Evolutionary conservation across 2,888 invertebrate genomes (phyloP), one percentile per base, ranked within the genome.

Genomic region (Pasiphila rectangulata): DNA sequence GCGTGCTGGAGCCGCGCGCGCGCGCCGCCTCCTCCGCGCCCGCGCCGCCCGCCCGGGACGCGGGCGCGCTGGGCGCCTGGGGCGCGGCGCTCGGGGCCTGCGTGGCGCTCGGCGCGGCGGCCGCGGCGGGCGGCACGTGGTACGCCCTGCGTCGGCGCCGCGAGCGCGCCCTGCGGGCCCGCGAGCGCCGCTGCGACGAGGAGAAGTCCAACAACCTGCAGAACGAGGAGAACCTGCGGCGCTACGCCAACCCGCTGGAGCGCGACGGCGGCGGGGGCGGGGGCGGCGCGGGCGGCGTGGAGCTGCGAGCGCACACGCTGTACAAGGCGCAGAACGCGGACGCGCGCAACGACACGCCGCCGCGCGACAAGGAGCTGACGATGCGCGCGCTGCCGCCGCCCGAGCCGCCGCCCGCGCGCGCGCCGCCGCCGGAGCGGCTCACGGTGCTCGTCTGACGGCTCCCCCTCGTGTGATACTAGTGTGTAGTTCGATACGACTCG

Each of bases 141-240:
- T 44, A 70, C 29, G 36, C 61, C 37, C 4, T 70, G 48, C 72
- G 74, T 4, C 67, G 73, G 5, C 68, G 75, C 13, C 73, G 79
- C 38, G 65, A 62, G 9, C 70, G 69, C 29, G 67, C 87, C 47
- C 93, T 91, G 69, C 91, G 87, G 48, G 91, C 91, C 76, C 92
- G 91, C 57, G 80, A 91, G 59, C 83, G 87, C 24, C 91, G 92
- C 66, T 92, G 94, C 69, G 94, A 95, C 70, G 95, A 96, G 70
- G 96, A 96, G 70, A 96, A 96, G 75, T 95, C 96, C 2, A 97
- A 97, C 79, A 97, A 97, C 79, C 82, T 96, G 47, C 96, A 97
- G 81, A 96, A 96, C 77, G 96, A 96, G 73, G 96, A 97, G 79
- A 96, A 96, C 74, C 88, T 97, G 47, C 91, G 96, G 40, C 91